A percentile compares a stretch with the other conserved stretches of the same genome.
phyloP scores from a whole-genome alignment of 1,140 invertebrate genomes.

The Ephestia elutella region DNA sequence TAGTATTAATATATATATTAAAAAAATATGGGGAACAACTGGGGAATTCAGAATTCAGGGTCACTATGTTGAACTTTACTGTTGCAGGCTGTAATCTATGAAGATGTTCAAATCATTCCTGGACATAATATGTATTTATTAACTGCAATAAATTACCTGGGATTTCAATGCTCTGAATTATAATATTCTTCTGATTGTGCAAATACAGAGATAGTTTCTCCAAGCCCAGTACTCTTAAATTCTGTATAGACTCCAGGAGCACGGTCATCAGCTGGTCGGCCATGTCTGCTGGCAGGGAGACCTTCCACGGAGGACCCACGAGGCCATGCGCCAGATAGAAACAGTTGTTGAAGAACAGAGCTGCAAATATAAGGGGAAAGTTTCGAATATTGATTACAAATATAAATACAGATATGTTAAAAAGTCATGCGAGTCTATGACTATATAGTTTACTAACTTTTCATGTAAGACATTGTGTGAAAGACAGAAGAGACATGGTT shows the following conservation, averaged over 20 bases:
- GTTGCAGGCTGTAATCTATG: no score
- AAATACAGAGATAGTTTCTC: conserved; percentile 65
- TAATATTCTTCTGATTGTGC: conserved; percentile 50
- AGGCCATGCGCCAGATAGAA: conserved; percentile 69
- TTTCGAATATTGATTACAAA: no score
- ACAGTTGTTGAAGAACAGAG: conserved; percentile 71
- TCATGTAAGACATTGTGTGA: conserved; percentile 4
- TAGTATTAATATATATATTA: no score
- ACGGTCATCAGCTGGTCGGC: conserved; percentile 47
- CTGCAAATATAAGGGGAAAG: conserved; percentile 35
- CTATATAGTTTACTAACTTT: no score
- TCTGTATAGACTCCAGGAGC: conserved; percentile 58
- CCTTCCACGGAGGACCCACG: conserved; percentile 64
- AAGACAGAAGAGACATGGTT: no score
- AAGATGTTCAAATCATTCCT: no score
- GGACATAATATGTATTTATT: no score
- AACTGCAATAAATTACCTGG: conserved; percentile 36
- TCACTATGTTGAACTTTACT: no score
- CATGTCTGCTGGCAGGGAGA: conserved; percentile 32
- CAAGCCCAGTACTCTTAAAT: conserved; percentile 57
- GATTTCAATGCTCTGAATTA: conserved; percentile 46
- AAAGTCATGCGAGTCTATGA: no score
- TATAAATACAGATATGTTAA: no score
- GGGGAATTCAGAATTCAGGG: no score
- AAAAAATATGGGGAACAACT: no score